Conservation (phyloP, 1,140 invertebrate species). For the Heliconius melpomene region DNA sequence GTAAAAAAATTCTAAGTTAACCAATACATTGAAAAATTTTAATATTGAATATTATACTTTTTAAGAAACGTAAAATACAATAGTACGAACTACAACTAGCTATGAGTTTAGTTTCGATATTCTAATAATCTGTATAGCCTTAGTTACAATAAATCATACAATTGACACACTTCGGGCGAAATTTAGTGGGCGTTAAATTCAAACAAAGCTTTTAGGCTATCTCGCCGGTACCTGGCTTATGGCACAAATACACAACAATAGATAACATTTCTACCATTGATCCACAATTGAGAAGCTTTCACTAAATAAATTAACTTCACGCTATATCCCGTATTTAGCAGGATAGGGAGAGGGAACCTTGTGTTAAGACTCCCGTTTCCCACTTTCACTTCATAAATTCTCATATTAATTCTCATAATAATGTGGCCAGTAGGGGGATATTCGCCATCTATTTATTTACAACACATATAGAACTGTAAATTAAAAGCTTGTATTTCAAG, state of each 20-base stretch:
- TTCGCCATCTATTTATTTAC: not conserved
- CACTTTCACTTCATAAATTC: not conserved
- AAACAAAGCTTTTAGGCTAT: conserved; percentile 12
- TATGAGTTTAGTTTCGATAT: not conserved
- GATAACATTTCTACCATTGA: too few species aligned
- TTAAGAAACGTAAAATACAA: too few species aligned
- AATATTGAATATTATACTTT: too few species aligned
- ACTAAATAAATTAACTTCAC: not conserved
- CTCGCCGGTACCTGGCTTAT: not conserved
- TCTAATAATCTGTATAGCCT: not conserved
- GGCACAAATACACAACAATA: not conserved
- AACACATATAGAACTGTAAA: not conserved
- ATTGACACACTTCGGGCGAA: not conserved
- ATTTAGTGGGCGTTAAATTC: conserved; percentile 9
- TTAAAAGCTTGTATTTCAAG: not conserved
- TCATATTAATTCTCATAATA: not conserved
- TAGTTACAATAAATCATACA: not conserved
- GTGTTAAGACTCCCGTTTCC: too few species aligned
- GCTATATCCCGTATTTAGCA: too few species aligned
- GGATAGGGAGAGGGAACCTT: too few species aligned
- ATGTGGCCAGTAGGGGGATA: not conserved
- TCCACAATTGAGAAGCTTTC: not conserved
- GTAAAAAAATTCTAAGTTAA: too few species aligned
- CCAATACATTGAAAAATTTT: too few species aligned
- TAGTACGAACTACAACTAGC: not conserved